phyloP scores from a whole-genome alignment of 2,797 vertebrate species.

The Mustela erminea region DNA sequence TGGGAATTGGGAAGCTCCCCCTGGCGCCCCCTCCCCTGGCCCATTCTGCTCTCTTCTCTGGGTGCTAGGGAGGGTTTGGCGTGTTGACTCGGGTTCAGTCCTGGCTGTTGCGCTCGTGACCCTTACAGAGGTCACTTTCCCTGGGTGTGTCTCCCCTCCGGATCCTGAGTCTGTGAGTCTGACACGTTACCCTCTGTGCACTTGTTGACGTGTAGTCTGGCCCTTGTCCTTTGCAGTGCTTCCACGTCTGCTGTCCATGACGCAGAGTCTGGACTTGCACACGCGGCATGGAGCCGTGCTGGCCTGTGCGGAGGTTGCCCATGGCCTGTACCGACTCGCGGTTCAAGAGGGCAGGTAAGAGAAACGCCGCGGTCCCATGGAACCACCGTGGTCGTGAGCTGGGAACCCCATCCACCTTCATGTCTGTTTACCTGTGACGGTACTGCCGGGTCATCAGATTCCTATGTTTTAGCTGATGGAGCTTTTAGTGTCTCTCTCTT shows the following conservation, averaged over 20 bases:
- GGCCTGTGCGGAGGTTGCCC: conserved; percentile 95
- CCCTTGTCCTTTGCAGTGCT: conserved; percentile 90
- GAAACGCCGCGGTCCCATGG: neutral
- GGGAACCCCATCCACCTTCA: neutral
- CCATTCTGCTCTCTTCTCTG: neutral
- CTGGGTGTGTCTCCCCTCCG: neutral
- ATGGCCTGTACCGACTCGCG: conserved; percentile 92
- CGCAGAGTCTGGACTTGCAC: conserved; percentile 93
- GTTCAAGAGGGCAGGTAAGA: conserved; percentile 91
- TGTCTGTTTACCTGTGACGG: neutral
- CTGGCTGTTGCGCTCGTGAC: neutral
- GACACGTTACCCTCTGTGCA: fast-evolving
- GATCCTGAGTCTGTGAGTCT: neutral
- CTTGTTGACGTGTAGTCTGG: neutral
- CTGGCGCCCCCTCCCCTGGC: no score
- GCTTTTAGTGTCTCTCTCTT: neutral
- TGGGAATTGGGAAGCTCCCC: fast-evolving
- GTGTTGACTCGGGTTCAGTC: fast-evolving
- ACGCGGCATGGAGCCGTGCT: conserved; percentile 95
- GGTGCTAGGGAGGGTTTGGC: fast-evolving
- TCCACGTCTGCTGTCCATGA: conserved; percentile 92
- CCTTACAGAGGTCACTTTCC: neutral
- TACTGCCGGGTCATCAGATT: neutral
- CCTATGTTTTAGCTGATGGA: neutral
- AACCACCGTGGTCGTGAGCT: neutral